Percentiles rank a stretch among this genome's conserved stretches.
Conservation (phyloP, 1,140 invertebrate genomes). For the Carcinoscorpius rotundicauda region DNA sequence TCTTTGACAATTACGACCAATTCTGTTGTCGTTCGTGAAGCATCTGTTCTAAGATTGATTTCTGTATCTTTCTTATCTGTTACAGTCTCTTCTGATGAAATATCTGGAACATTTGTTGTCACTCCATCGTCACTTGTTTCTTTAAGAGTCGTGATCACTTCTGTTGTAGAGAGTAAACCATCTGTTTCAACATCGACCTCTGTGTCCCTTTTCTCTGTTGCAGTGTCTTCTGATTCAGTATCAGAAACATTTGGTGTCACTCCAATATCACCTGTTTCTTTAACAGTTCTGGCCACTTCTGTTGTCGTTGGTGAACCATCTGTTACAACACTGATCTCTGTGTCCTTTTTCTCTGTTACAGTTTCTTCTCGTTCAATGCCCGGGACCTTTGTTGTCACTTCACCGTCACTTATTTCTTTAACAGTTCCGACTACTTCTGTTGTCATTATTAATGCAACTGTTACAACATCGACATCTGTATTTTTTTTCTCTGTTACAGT, state of each 20-base stretch:
- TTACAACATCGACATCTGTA: background rate
- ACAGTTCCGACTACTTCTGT: background rate
- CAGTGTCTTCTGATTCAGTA: background rate
- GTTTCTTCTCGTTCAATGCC: constrained; percentile 7
- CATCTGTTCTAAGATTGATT: background rate
- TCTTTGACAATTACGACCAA: background rate
- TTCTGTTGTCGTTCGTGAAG: background rate
- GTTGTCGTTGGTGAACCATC: no score
- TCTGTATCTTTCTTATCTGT: background rate
- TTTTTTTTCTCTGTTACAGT: constrained; percentile 8
- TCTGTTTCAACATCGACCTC: constrained; percentile 1
- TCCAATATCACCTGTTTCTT: constrained; percentile 2
- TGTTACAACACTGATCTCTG: constrained; percentile 1
- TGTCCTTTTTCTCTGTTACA: constrained; percentile 6
- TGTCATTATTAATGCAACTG: background rate
- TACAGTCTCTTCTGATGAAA: background rate
- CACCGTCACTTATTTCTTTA: no score
- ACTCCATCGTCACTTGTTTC: background rate
- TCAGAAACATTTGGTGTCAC: background rate
- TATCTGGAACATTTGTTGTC: no score
- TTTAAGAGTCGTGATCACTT: background rate
- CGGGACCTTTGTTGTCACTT: constrained; percentile 1
- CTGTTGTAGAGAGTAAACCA: background rate
- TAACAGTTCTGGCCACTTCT: constrained; percentile 10
- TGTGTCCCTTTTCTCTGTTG: constrained; percentile 8